phyloP scores from a whole-genome alignment of 2,888 invertebrate genomes.

The Argyra leucocephala region DNA sequence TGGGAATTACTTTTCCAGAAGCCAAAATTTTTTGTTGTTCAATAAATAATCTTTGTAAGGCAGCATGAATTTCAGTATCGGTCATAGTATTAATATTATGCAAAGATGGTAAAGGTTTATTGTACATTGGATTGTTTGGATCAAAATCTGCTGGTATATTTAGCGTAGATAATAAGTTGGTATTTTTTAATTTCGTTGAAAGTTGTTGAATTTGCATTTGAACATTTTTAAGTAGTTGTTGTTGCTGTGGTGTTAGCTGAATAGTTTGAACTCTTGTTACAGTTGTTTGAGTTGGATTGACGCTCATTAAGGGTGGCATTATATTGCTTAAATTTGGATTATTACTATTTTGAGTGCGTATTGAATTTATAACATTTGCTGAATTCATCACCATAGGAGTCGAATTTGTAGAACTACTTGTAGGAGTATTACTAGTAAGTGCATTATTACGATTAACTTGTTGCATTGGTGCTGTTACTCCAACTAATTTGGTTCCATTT shows the following conservation, averaged over 20 bases:
- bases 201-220: slow-evolving; percentile 61
- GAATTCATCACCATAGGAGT: background rate
- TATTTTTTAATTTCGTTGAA: slow-evolving; percentile 47
- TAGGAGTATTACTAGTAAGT: slow-evolving; percentile 21
- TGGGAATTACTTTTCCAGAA: slow-evolving; percentile 58
- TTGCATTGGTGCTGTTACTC: slow-evolving; percentile 42
- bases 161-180: slow-evolving; percentile 35
- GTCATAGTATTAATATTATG: slow-evolving; percentile 41
- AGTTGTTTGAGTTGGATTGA: slow-evolving; percentile 30
- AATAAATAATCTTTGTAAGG: slow-evolving; percentile 52
- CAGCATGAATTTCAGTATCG: slow-evolving; percentile 48
- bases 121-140: slow-evolving; percentile 37
- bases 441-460: slow-evolving; percentile 28
- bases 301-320: slow-evolving; percentile 28
- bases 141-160: slow-evolving; percentile 40
- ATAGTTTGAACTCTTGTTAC: slow-evolving; percentile 61
- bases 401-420: slow-evolving; percentile 8
- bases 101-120: slow-evolving; percentile 39
- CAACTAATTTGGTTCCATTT: slow-evolving; percentile 36
- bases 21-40: slow-evolving; percentile 64
- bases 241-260: slow-evolving; percentile 63
- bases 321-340: slow-evolving; percentile 20
- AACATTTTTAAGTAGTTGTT: slow-evolving; percentile 54
- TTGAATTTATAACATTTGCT: slow-evolving; percentile 20
- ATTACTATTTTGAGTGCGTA: background rate